Percentiles rank a stretch among this genome's conserved stretches.
Evolutionary conservation across 2,797 vertebrate species (phyloP).

Genomic region (Gymnodraco acuticeps): DNA sequence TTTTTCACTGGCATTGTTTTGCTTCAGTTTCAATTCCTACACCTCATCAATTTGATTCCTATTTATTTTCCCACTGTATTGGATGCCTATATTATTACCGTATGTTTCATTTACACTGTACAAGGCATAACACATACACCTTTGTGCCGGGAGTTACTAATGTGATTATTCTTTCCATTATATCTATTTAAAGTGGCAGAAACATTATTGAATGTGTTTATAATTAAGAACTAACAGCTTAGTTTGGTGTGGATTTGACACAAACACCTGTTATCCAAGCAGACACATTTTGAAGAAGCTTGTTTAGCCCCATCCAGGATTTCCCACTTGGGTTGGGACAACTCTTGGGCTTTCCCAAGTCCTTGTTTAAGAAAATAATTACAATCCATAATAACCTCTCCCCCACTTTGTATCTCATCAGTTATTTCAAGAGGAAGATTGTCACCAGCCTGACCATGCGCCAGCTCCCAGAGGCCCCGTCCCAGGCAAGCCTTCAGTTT

Average conservation of each 20-base stretch:
- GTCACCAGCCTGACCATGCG: slow-evolving; percentile 84
- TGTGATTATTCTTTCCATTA: slow-evolving; percentile 12
- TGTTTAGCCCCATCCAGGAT: background rate
- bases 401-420: slow-evolving; percentile 67
- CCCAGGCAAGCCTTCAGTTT: slow-evolving; percentile 87
- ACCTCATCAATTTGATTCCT: background rate
- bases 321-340: background rate
- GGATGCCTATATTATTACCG: background rate
- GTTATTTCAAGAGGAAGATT: slow-evolving; percentile 85
- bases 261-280: slow-evolving; percentile 11
- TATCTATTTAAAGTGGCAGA: background rate
- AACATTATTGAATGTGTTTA: background rate
- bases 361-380: slow-evolving; percentile 5
- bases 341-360: background rate
- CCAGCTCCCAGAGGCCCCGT: slow-evolving; percentile 83
- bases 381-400: slow-evolving; percentile 41
- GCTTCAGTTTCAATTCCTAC: background rate
- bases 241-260: background rate
- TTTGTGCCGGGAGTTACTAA: background rate
- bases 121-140: background rate
- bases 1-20: slow-evolving; percentile 9
- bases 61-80: background rate
- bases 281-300: background rate
- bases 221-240: slow-evolving; percentile 11
- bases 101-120: background rate